phyloP scores from a whole-genome alignment of 2,113 vertebrate genomes.

The Sturnus vulgaris region DNA sequence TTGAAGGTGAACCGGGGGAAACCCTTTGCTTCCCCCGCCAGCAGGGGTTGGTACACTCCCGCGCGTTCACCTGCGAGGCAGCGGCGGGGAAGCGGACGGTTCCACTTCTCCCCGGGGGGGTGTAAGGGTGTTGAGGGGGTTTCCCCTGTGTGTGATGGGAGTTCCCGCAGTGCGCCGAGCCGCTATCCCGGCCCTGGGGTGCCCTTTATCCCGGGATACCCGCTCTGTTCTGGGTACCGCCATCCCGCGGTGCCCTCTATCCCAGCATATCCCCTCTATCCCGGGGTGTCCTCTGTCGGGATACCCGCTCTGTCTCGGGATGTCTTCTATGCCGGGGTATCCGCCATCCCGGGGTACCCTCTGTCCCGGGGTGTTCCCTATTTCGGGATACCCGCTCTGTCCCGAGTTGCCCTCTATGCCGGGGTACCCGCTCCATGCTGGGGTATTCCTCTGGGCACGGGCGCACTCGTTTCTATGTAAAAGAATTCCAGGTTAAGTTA shows the following conservation, averaged over 20 bases:
- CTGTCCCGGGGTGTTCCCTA: not conserved
- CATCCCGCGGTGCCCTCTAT: not conserved
- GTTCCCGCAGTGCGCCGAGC: not conserved
- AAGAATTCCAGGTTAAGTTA: not conserved
- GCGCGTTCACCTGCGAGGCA: conserved; percentile 35
- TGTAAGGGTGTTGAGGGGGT: not conserved
- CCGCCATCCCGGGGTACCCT: too few relatives aligned
- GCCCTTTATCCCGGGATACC: too few relatives aligned
- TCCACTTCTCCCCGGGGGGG: not conserved
- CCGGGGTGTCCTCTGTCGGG: not conserved
- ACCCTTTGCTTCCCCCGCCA: not conserved
- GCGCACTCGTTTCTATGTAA: not conserved
- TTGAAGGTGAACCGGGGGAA: not conserved
- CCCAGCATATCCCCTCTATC: not conserved
- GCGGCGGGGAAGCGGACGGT: not conserved
- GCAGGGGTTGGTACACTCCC: not conserved
- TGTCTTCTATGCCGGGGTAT: not conserved
- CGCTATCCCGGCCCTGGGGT: not conserved
- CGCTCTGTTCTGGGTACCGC: not conserved
- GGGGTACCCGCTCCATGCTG: not conserved
- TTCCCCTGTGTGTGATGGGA: not conserved
- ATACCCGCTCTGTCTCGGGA: not conserved
- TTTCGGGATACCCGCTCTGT: not conserved
- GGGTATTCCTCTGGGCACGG: not conserved
- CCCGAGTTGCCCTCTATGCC: not conserved